Base-by-base conservation (phyloP, 53 echinoderm and acorn worm genomes). In the Arbacia lixula region DNA sequence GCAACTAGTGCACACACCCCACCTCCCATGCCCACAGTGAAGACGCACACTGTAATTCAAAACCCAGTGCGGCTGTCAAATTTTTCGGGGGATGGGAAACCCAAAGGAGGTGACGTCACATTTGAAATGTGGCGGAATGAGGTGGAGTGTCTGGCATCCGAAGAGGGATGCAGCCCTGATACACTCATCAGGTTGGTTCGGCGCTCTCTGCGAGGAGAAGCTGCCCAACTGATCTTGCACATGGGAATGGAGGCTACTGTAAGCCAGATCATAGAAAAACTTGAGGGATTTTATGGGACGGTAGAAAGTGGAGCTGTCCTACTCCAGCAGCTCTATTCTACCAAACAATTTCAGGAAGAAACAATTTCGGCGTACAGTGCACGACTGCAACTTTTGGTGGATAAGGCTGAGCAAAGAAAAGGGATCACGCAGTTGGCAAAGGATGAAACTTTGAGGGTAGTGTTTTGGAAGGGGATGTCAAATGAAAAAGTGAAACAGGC, bases 271-370 rank as follows among this genome's bases (percentile, higher is more conserved):
- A 6, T 76, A 0, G 20, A 53, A 4, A 89, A 89, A 41, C 33
- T 89, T 5, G 89, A 89, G 6, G 85, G 85, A 12, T 42, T 68
- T 6, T 89, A 85, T 65, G 85, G 89, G 10, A 77, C 84, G 0
- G 76, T 89, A 6, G 77, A 89, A 9, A 41, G 56, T 8, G 85
- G 84, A 14, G 76, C 89, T 14, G 72, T 56, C 3, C 33, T 89
- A 34, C 68, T 89, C 0, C 76, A 84, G 67, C 89, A 89, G 21
- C 19, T 85, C 3, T 89, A 89, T 34, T 86, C 73, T 16, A 20
- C 30, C 5, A 53, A 39, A 34, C 85, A 89, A 33, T 17, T 37
- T 14, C 6, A 11, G 0, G 53, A 52, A 17, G 88, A 84, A 36
- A 42, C 68, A 0, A 36, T 81, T 9, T 36, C 87, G 1, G 82